Conservation (phyloP, 2,113 vertebrate genomes). For the Cryptoleucopteryx plumbea region DNA sequence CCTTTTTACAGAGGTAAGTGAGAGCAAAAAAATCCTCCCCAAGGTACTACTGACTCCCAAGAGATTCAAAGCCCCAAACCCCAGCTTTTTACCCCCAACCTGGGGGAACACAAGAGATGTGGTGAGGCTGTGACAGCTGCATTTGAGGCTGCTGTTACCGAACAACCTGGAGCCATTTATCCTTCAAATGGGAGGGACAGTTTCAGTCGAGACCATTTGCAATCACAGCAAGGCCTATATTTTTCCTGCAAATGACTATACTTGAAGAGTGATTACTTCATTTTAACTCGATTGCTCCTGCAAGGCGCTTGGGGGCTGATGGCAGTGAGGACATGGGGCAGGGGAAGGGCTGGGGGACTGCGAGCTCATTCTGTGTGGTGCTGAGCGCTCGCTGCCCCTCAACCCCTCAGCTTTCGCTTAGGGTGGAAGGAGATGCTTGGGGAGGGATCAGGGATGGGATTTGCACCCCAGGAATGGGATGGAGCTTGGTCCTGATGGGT, state of each 20-base stretch:
- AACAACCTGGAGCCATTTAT: not conserved
- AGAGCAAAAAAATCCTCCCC: not conserved
- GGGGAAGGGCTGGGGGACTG: not conserved
- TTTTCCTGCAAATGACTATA: slow-evolving; percentile 48
- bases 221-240: not conserved
- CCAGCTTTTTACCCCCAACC: not conserved
- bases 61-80: not conserved
- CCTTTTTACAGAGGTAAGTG: not conserved
- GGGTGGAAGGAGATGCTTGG: not conserved
- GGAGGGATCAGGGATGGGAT: not conserved
- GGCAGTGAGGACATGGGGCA: not conserved
- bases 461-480: rapidly evolving
- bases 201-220: slow-evolving; percentile 19
- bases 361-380: not conserved
- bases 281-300: slow-evolving; percentile 41
- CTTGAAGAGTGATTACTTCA: slow-evolving; percentile 52
- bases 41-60: not conserved
- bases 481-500: not conserved
- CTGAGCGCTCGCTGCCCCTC: not conserved
- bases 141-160: not conserved
- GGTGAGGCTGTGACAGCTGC: rapidly evolving
- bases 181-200: not conserved
- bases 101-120: not conserved
- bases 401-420: not conserved
- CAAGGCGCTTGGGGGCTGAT: not conserved